Conservation (phyloP, 2,797 vertebrate species). For the Xenentodon cancila region DNA sequence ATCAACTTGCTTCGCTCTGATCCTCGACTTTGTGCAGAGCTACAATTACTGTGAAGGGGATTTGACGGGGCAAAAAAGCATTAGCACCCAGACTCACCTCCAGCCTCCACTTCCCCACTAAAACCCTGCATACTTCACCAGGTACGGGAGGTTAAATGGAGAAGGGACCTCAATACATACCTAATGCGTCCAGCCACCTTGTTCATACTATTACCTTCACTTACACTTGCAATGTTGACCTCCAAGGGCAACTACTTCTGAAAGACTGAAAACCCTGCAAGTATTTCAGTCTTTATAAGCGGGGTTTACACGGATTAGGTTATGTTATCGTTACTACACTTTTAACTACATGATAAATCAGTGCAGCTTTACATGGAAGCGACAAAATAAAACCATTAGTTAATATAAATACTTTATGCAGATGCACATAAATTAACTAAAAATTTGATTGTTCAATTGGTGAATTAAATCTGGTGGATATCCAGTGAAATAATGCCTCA, state of each 20-base stretch:
- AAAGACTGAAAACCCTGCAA: constrained; percentile 3
- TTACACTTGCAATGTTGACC: constrained; percentile 33
- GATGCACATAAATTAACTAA: too few species aligned
- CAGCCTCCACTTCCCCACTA: constrained; percentile 48
- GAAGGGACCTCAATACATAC: constrained; percentile 61
- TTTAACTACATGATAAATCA: too few species aligned
- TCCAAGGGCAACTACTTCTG: constrained; percentile 30
- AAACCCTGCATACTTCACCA: constrained; percentile 39
- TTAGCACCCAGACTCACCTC: constrained; percentile 52
- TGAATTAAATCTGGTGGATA: too few species aligned
- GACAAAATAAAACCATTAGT: too few species aligned
- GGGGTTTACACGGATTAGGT: background rate
- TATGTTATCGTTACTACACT: too few species aligned
- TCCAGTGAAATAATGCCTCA: too few species aligned
- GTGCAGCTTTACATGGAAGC: too few species aligned
- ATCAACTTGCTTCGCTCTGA: constrained; percentile 64
- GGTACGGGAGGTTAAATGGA: constrained; percentile 51
- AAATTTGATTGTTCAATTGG: too few species aligned
- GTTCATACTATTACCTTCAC: constrained; percentile 34
- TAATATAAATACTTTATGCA: too few species aligned
- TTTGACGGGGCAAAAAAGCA: constrained; percentile 58
- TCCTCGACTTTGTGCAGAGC: constrained; percentile 64
- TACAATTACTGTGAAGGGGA: constrained; percentile 68
- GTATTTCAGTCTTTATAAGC: background rate
- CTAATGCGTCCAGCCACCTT: constrained; percentile 56